Evolutionary conservation across 2,113 vertebrate species (phyloP).

Genomic region (Ceuthmochares aereus): DNA sequence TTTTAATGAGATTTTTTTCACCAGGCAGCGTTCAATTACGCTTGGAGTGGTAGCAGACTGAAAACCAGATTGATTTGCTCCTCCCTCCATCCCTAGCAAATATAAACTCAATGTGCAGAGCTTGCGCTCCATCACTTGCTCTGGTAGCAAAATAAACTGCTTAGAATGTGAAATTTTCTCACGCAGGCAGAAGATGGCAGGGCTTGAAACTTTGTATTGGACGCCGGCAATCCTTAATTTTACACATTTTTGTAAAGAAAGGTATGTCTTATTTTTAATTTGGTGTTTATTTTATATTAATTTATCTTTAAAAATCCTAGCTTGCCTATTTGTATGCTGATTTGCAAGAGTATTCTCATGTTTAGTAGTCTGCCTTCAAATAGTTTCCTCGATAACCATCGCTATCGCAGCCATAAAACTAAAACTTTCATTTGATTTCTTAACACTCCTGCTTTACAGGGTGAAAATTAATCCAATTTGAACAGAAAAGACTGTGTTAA

Average conservation of each 20-base stretch:
- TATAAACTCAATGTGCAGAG: slow-evolving; percentile 24
- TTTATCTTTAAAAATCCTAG: background rate
- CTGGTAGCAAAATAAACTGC: background rate
- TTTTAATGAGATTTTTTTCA: background rate
- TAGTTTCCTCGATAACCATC: background rate
- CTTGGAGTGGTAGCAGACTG: slow-evolving; percentile 56
- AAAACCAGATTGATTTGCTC: slow-evolving; percentile 71
- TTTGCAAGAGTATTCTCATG: background rate
- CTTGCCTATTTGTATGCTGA: background rate
- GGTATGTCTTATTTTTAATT: slow-evolving; percentile 51
- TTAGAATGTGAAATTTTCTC: background rate
- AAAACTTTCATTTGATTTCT: background rate
- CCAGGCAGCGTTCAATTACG: background rate
- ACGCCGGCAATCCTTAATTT: background rate
- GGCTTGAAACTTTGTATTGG: background rate
- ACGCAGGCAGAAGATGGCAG: background rate
- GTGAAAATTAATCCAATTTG: background rate
- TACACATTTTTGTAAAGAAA: slow-evolving; percentile 21
- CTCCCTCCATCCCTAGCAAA: slow-evolving; percentile 22
- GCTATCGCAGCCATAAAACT: fast-evolving
- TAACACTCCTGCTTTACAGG: background rate
- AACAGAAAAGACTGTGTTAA: background rate
- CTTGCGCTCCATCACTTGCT: background rate
- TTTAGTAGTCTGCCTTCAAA: background rate
- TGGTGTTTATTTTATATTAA: background rate